Base-by-base conservation (phyloP, 2,113 vertebrate genomes). In the Tautogolabrus adspersus region DNA sequence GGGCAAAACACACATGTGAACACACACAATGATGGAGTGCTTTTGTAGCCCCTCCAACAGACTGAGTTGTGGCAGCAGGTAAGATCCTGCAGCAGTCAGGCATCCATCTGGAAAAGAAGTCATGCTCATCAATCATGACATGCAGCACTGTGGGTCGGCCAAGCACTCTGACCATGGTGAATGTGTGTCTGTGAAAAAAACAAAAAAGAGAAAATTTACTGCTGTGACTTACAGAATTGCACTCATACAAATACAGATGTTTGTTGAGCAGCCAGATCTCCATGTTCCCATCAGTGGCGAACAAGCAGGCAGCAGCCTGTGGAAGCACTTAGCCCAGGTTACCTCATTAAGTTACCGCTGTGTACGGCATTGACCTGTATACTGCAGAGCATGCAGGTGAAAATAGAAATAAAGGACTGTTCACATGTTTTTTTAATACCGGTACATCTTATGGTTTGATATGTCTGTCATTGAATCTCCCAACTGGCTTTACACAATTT, bases 61-160 rank as follows among this genome's bases (percentile, higher is more conserved):
- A 81, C 55, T 52, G 56, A 86, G 66, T 37, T 68, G 77, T 73
- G 66, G 61, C 75, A 74, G 77, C 69, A 87, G 87, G 66, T 72
- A 77, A 65, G 74, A 77, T 86, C 68, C 77, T 80, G 46, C 77
- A 63, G 58, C 61, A 82, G 82, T 59, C 60, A 70, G 58, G 64
- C 76, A 75, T 84, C 84, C 89, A 91, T 92, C 86, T 93, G 92
- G 90, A 91, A 92, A 92, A 93, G 0, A 63, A 87, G 80, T 92
- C 82, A 73, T 13, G 51, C 66, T 73, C 79, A 80, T 92, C 87
- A 94, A 92, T 93, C 84, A 84, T 37, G 73, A 56, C 6, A 63
- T 83, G 69, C 83, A 83, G 81, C 64, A 62, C 82, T 13, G 52
- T 61, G 73, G 80, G 77, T 81, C 87, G 85, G 90, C 85, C 84